These are phyloP conservation scores for Podilymbus podiceps DNA, from an alignment of 2,113 vertebrate species.

Conservation along the genomic window DNA sequence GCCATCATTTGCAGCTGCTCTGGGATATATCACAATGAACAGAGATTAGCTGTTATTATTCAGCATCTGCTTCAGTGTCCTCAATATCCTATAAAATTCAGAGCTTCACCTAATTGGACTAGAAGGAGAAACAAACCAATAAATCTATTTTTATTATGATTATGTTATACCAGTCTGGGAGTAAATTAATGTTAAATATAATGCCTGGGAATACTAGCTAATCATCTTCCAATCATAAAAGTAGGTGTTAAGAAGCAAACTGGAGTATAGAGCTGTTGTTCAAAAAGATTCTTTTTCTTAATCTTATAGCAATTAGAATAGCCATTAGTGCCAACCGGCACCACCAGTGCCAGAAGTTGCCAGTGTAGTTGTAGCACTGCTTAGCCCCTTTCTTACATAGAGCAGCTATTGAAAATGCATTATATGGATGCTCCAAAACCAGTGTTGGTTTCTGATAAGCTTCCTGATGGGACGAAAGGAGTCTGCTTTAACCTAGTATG, in stretches of 20 bases:
- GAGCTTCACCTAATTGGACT: conserved; percentile 1
- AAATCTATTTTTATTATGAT: conserved; percentile 44
- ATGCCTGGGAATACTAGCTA: not conserved
- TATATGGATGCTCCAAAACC: not conserved
- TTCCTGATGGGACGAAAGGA: not conserved
- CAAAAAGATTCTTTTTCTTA: not conserved
- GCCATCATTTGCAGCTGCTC: not conserved
- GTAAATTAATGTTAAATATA: conserved; percentile 19
- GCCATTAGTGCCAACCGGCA: not conserved
- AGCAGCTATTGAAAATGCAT: not conserved
- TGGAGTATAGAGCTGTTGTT: not conserved
- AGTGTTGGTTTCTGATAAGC: not conserved
- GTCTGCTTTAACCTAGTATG: not conserved
- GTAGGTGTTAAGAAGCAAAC: not conserved
- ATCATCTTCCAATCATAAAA: not conserved
- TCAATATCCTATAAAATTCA: not conserved
- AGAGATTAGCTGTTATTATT: not conserved
- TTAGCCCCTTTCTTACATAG: not conserved
- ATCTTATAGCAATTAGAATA: not conserved
- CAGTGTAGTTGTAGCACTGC: not conserved
- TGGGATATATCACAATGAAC: not conserved
- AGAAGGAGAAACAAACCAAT: conserved; percentile 26
- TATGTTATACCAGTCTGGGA: not conserved
- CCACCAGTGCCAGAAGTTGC: not conserved
- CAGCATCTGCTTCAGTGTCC: not conserved